Conservation (phyloP, 2,113 vertebrate species). For the Hemiscyllium ocellatum region DNA sequence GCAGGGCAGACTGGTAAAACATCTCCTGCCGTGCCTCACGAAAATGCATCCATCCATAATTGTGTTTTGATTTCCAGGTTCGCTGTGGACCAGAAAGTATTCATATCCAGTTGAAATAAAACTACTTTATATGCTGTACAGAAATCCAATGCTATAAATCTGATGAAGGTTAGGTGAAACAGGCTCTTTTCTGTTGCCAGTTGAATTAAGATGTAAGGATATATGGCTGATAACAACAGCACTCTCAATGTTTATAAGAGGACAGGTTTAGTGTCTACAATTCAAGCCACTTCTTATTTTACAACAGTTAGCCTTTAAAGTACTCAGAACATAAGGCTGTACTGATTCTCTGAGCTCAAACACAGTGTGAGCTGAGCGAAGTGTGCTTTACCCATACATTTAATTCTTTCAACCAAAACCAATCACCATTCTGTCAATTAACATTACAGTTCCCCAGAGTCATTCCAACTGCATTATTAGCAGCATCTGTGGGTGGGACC, state of each 20-base stretch:
- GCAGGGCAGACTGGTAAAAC: not conserved
- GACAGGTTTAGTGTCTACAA: not conserved
- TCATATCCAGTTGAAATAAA: not conserved
- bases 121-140: not conserved
- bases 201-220: not conserved
- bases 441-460: too few species aligned
- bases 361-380: not conserved
- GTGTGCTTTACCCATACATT: not conserved
- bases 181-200: not conserved
- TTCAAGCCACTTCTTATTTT: not conserved
- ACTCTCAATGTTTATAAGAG: not conserved
- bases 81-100: not conserved
- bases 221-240: not conserved
- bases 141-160: not conserved
- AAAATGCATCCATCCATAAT: not conserved
- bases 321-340: not conserved
- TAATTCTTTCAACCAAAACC: not conserved
- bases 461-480: too few species aligned
- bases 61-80: not conserved
- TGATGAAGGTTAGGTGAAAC: not conserved
- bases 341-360: not conserved
- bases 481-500: too few species aligned
- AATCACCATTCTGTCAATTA: not conserved
- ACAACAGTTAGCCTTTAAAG: not conserved
- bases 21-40: not conserved